Conservation (phyloP, 2,888 invertebrate species). For the Polydrusus tereticollis region DNA sequence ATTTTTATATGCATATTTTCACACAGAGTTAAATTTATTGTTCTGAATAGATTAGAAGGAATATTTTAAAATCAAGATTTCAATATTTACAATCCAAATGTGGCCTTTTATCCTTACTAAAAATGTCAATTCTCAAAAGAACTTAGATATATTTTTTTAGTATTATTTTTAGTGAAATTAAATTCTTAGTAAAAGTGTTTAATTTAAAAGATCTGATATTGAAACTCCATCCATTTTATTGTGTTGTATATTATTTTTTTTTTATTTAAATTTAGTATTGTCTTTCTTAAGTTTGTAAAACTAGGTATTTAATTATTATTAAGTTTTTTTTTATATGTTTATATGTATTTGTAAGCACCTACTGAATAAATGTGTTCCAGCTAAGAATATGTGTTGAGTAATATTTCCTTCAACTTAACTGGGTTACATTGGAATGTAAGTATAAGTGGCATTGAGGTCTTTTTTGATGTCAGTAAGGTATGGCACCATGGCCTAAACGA, state of each 20-base stretch:
- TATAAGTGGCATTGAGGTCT: no score
- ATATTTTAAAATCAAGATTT: background rate
- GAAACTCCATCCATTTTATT: slow-evolving; percentile 24
- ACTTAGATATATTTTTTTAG: slow-evolving; percentile 13
- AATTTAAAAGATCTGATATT: slow-evolving; percentile 13
- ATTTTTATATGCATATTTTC: background rate
- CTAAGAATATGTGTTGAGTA: background rate
- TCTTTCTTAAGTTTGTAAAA: slow-evolving; percentile 4
- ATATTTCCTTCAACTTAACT: no score
- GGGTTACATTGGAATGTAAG: no score
- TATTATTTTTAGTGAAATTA: slow-evolving; percentile 7
- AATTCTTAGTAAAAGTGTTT: slow-evolving; percentile 5
- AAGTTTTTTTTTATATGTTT: background rate
- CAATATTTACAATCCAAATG: background rate
- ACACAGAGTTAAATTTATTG: no score
- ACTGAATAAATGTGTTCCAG: slow-evolving; percentile 8
- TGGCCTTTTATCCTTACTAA: slow-evolving; percentile 5
- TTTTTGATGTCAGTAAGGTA: no score
- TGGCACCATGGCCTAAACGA: no score
- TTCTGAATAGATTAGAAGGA: no score
- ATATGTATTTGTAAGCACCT: slow-evolving; percentile 6
- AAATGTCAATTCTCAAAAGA: background rate
- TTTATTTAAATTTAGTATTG: background rate
- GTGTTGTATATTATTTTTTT: background rate
- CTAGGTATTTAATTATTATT: background rate